These are phyloP conservation scores for Parapristionchus giblindavisi DNA, from an alignment of 2,888 invertebrate species.

Conservation along the genomic window DNA sequence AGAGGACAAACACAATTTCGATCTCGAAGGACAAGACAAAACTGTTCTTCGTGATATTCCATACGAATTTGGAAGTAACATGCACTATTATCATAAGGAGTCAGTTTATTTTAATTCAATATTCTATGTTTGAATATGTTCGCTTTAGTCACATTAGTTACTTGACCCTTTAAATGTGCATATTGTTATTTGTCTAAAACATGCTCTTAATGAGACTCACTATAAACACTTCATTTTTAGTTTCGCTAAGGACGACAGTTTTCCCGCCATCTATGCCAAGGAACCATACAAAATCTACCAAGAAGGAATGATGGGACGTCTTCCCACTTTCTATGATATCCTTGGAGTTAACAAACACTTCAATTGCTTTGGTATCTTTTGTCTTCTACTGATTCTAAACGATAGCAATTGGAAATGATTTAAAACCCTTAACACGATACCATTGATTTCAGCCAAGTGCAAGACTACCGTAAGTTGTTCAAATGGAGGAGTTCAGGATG, in stretches of 20 bases:
- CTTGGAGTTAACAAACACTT: slow-evolving; percentile 23
- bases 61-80: slow-evolving; percentile 31
- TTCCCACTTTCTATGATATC: slow-evolving; percentile 28
- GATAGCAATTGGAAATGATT: not conserved
- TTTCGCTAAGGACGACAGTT: not conserved
- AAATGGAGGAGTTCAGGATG: slow-evolving; percentile 20
- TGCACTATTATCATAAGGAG: slow-evolving; percentile 29
- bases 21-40: not conserved
- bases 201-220: too few species aligned
- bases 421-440: too few species aligned
- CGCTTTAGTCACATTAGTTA: too few species aligned
- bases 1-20: slow-evolving; percentile 16
- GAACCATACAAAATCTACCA: slow-evolving; percentile 25
- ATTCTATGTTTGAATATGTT: too few species aligned
- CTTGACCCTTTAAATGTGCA: too few species aligned
- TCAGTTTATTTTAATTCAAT: too few species aligned
- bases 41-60: not conserved
- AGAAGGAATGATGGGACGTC: slow-evolving; percentile 23
- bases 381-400: not conserved
- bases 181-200: too few species aligned
- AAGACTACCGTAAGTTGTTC: not conserved
- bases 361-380: not conserved
- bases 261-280: slow-evolving; percentile 9
- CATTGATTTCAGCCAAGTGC: slow-evolving; percentile 18
- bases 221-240: too few species aligned